These are phyloP conservation scores for Oncorhynchus gorbuscha DNA, from an alignment of 2,113 vertebrate genomes.

Conservation along the genomic window DNA sequence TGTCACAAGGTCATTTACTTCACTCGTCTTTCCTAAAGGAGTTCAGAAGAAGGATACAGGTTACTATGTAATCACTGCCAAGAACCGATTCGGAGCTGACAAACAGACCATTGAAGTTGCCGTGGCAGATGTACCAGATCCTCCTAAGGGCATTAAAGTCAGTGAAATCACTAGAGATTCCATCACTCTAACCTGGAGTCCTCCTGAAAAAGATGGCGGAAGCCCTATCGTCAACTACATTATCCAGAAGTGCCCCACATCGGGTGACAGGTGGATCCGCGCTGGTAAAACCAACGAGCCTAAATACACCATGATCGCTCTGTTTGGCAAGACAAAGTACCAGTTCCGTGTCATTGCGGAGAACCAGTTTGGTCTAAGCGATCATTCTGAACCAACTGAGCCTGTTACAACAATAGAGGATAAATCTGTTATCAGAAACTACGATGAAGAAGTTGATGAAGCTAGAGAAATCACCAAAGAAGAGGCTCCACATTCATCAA, in stretches of 20 bases:
- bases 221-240: constrained; percentile 89
- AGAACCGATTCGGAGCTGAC: constrained; percentile 96
- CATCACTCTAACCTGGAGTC: constrained; percentile 90
- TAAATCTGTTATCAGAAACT: constrained; percentile 89
- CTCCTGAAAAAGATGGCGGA: constrained; percentile 91
- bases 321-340: constrained; percentile 96
- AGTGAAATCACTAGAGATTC: constrained; percentile 89
- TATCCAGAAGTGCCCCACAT: constrained; percentile 93
- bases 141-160: constrained; percentile 88
- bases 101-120: constrained; percentile 97
- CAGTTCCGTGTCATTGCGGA: constrained; percentile 96
- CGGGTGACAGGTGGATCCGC: constrained; percentile 92
- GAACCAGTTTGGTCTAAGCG: constrained; percentile 91
- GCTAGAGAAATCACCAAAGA: constrained; percentile 80
- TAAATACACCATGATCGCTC: constrained; percentile 87
- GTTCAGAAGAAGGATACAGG: constrained; percentile 94
- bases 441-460: constrained; percentile 97
- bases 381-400: constrained; percentile 88
- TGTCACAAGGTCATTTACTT: constrained; percentile 95
- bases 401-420: constrained; percentile 93
- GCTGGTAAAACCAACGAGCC: constrained; percentile 88
- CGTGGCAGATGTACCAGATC: constrained; percentile 92
- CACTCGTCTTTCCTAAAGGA: constrained; percentile 93
- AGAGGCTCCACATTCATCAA: constrained; percentile 82
- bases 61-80: constrained; percentile 94